Evolutionary conservation across 1,140 invertebrate species (phyloP), one percentile per base, ranked within the genome.

Genomic region (Pseudoatta argentina): DNA sequence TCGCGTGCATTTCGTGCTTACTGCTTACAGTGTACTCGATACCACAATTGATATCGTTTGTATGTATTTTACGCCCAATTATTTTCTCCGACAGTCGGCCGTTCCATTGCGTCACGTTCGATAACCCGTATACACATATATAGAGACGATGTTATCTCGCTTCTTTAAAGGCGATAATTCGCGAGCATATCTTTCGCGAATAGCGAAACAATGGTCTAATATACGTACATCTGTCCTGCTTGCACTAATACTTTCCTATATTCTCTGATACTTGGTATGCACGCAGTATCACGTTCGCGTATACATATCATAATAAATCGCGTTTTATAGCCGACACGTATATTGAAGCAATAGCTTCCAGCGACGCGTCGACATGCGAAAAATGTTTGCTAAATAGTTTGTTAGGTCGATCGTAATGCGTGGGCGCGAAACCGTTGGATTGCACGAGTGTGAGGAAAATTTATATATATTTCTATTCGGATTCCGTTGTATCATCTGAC

Each of bases 131-230:
- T 21, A 21, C 21, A 21, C 21, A 21, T 75, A 59, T 44, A 57
- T 69, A 53, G 24, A 34, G 77, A 87, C 79, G 76, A 87, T 85
- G 64, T 63, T 79, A 85, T 89, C 64, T 53, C 64, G 30, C 86
- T 57, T 90, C 76, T 67, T 75, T 78, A 63, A 61, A 53, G 67
- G 51, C 86, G 86, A 89, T 87, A 89, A 90, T 72, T 89, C 55
- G 61, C 61, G 34, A 53, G 67, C 30, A 27, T 75, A 76, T 66
- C 59, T 75, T 39, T 57, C n/a, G 73, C 27, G 77, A 77, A 66
- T 86, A 39, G 59, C 72, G 2, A 57, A 89, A 89, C 88, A 89
- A 89, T 89, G 48, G 89, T 30, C 88, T 73, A 87, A 90, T 90
- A 44, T 44, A 44, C 39, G 39, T 44, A 87, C 79, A 90, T 90